Percentiles rank a stretch among this genome's conserved stretches.
Evolutionary conservation across 2,888 invertebrate species (phyloP).

Genomic region (Psylliodes chrysocephalus): DNA sequence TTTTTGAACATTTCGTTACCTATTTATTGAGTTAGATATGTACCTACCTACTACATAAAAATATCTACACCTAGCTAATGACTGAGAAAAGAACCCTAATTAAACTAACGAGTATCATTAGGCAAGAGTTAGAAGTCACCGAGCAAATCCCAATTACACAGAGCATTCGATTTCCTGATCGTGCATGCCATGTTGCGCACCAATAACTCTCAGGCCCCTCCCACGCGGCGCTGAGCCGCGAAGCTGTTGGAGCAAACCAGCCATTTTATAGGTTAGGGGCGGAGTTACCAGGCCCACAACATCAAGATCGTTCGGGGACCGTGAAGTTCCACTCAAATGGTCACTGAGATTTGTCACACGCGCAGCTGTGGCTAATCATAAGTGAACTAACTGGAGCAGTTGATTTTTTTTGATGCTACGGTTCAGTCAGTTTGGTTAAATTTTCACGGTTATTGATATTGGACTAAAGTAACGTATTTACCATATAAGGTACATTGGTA

Average conservation of each 20-base stretch:
- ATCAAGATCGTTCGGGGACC: constrained; percentile 50
- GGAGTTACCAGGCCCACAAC: constrained; percentile 33
- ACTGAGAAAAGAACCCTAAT: constrained; percentile 2
- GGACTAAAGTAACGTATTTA: neutral
- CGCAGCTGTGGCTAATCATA: constrained; percentile 37
- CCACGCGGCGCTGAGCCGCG: constrained; percentile 3
- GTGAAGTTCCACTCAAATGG: constrained; percentile 59
- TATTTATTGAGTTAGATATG: too few relatives aligned
- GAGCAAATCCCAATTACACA: constrained; percentile 41
- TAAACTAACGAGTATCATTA: constrained; percentile 29
- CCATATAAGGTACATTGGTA: too few relatives aligned
- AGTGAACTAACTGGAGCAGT: constrained; percentile 22
- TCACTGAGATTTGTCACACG: constrained; percentile 56
- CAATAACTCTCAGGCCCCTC: constrained; percentile 35
- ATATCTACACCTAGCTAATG: neutral
- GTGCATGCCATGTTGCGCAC: constrained; percentile 36
- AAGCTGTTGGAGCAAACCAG: constrained; percentile 39
- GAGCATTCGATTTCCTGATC: constrained; percentile 38
- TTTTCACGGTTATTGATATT: neutral
- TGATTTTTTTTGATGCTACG: constrained; percentile 31
- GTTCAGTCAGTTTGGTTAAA: neutral
- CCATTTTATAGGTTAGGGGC: constrained; percentile 41
- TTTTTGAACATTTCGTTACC: too few relatives aligned
- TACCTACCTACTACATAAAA: too few relatives aligned
- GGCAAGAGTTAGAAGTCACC: constrained; percentile 23